Evolutionary conservation across 2,113 vertebrate species (phyloP), one percentile per base, ranked within the genome.

Genomic region (Cyanocitta stelleri): DNA sequence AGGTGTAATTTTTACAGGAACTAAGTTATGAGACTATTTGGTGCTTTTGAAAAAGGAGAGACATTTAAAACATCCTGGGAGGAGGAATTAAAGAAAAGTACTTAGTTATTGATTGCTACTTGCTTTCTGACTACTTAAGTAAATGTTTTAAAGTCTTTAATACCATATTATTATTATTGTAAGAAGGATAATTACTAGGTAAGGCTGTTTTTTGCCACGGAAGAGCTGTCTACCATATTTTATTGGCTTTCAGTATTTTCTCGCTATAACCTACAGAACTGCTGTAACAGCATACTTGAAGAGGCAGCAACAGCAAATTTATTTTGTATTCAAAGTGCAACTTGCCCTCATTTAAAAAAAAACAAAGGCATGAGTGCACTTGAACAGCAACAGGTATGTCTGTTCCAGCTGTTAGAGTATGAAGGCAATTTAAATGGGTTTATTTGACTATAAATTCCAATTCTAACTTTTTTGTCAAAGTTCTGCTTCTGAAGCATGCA

Each of bases 171-270:
- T 77, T 84, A 39, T 79, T 87, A 20, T n/a, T 79, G 23, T 49
- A 91, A 63, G 44, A 87, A 85, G 32, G 46, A 27, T 87, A 69
- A 83, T 93, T 89, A 82, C 19, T 37, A 43, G 37, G 46, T 64
- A 69, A 85, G 37, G n/a, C 11, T 62, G 18, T 24, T 61, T 90
- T 95, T 94, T 37, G 44, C 62, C 4, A 3, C 22, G 35, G 56
- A 20, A 85, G 52, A n/a, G 7, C 16, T 58, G 13, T 73, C 39
- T 81, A 11, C 41, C 0, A 1, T 17, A 24, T 88, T 94, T 95
- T 80, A 71, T 41, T 88, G 63, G 16, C 64, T 94, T 93, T 90
- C 90, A 90, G 83, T 79, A 29, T 80, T 90, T 96, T 87, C 19
- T 59, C 44, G 56, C 39, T 85, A 2, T 89, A 87, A 89, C 62